Evolutionary conservation across 2,113 vertebrate species (phyloP).

Genomic region (Bubo scandiacus): DNA sequence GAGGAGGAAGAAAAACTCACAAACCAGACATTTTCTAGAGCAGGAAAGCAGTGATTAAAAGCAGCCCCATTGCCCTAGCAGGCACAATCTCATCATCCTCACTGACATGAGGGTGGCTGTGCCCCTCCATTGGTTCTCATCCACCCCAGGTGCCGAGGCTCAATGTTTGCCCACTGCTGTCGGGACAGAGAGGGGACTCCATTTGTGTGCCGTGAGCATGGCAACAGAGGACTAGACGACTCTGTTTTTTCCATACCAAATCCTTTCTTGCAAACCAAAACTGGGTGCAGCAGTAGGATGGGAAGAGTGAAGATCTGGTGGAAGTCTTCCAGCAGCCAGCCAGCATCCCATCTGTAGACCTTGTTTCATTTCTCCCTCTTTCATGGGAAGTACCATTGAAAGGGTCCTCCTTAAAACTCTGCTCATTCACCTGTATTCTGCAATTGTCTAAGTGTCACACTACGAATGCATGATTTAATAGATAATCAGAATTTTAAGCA

Average conservation of each 20-base stretch:
- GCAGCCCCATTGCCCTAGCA: not conserved
- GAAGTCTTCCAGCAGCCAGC: not conserved
- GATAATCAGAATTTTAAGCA: constrained; percentile 24
- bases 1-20: not conserved
- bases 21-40: not conserved
- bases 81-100: not conserved
- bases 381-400: not conserved
- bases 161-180: not conserved
- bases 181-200: not conserved
- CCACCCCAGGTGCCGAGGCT: not conserved
- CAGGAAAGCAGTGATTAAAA: too few species aligned
- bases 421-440: not conserved
- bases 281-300: not conserved
- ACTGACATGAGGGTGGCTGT: not conserved
- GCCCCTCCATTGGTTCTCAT: accelerated
- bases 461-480: not conserved
- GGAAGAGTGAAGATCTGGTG: not conserved
- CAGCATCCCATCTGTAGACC: not conserved
- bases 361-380: accelerated
- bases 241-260: not conserved
- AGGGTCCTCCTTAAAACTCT: not conserved
- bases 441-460: not conserved
- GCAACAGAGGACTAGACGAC: not conserved
- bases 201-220: not conserved
- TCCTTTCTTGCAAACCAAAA: not conserved